Conservation (phyloP, 2,888 invertebrate species). For the Allygus modestus region DNA sequence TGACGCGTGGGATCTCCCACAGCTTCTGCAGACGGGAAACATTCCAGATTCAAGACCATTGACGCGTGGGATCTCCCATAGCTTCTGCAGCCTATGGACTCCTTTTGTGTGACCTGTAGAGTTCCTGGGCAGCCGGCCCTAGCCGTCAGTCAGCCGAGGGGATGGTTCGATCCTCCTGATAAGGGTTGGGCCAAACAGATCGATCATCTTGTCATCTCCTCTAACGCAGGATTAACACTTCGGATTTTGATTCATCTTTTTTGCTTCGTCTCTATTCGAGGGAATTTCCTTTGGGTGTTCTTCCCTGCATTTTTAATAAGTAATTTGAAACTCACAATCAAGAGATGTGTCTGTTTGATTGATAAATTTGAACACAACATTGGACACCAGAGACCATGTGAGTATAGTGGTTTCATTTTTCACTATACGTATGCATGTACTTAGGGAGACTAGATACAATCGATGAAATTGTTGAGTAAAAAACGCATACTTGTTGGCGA, state of each 20-base stretch:
- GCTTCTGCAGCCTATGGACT: no score
- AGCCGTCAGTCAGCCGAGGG: not conserved
- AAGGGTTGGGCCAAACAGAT: constrained; percentile 6
- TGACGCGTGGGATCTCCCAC: no score
- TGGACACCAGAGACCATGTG: no score
- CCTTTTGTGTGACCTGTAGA: not conserved
- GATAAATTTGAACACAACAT: no score
- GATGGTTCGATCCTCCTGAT: constrained; percentile 27
- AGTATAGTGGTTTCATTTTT: no score
- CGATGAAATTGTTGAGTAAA: no score
- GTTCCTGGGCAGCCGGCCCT: not conserved
- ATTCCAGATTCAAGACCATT: no score
- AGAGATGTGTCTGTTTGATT: not conserved
- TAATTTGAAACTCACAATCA: not conserved
- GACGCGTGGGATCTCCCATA: no score
- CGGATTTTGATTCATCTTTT: not conserved
- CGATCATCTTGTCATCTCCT: constrained; percentile 21
- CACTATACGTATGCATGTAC: no score
- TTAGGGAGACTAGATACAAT: no score
- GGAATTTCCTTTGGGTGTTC: constrained; percentile 2
- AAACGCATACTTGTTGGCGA: no score
- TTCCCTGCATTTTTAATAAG: constrained; percentile 34
- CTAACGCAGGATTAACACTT: not conserved
- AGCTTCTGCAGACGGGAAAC: no score
- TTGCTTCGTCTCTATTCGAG: constrained; percentile 9